Conservation (phyloP, 2,888 invertebrate species). For the Drosophila suboccidentalis region DNA sequence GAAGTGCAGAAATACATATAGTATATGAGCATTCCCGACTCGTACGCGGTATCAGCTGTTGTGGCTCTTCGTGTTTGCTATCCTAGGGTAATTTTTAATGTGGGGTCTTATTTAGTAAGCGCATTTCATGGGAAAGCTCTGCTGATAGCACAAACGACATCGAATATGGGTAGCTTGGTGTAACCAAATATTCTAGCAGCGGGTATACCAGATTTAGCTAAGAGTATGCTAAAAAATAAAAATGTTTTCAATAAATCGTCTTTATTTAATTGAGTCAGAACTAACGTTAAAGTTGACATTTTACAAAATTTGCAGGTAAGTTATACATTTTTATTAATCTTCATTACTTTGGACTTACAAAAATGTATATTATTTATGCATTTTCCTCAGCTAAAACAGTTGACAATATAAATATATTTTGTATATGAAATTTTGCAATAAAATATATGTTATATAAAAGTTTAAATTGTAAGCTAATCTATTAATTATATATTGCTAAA, state of each 20-base stretch:
- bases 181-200: neutral
- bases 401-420: no score
- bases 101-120: slow-evolving; percentile 58
- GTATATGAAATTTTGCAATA: no score
- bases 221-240: neutral
- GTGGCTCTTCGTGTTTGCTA: slow-evolving; percentile 66
- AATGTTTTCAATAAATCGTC: neutral
- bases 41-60: slow-evolving; percentile 64
- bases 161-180: neutral
- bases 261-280: neutral
- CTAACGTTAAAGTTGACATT: no score
- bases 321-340: no score
- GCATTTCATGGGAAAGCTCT: slow-evolving; percentile 47
- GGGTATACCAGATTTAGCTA: neutral
- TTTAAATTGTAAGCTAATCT: no score
- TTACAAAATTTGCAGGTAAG: no score
- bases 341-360: no score
- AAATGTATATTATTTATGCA: no score
- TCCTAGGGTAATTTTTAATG: slow-evolving; percentile 73
- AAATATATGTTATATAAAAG: no score
- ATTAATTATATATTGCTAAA: no score
- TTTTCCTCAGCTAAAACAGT: no score
- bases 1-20: slow-evolving; percentile 33
- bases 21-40: slow-evolving; percentile 20
- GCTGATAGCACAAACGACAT: slow-evolving; percentile 36